These are phyloP conservation scores for Buphagus erythrorhynchus DNA, from an alignment of 2,797 vertebrate species.

Conservation along the genomic window DNA sequence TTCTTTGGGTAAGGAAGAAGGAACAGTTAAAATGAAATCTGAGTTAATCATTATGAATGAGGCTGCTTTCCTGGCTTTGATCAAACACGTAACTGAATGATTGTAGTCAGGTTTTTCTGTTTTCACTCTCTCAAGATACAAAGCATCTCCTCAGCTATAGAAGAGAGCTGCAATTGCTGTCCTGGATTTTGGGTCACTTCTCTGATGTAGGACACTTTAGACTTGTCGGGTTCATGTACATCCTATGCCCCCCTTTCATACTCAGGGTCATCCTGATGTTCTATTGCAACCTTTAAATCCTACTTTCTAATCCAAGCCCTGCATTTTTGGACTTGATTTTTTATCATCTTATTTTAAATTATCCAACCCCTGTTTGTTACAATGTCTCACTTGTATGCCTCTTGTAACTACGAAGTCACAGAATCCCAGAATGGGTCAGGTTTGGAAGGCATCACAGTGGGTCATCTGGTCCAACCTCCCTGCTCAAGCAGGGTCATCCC, in stretches of 20 bases:
- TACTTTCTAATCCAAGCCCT: not conserved
- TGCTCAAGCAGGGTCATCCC: not conserved
- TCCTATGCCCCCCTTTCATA: not conserved
- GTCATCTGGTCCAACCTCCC: not conserved
- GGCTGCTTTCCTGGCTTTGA: not conserved
- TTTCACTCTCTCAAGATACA: not conserved
- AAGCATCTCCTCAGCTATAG: not conserved
- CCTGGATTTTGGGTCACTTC: not conserved
- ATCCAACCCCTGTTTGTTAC: not conserved
- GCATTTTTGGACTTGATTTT: not conserved
- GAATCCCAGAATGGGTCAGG: not conserved
- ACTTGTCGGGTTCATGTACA: not conserved
- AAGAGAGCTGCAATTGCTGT: not conserved
- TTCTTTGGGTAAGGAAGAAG: not conserved
- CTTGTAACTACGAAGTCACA: not conserved
- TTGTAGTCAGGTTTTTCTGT: not conserved
- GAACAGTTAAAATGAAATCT: not conserved
- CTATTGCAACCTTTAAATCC: not conserved
- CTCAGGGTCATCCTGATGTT: not conserved
- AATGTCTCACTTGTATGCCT: not conserved
- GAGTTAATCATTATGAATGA: not conserved
- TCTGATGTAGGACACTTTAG: not conserved
- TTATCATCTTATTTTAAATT: not conserved
- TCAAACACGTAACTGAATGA: not conserved
- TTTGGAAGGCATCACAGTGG: not conserved